A percentile compares a stretch with the other conserved stretches of the same genome.
These are phyloP conservation scores for Plotosus lineatus DNA, from an alignment of 2,113 vertebrate genomes.

Conservation along the genomic window DNA sequence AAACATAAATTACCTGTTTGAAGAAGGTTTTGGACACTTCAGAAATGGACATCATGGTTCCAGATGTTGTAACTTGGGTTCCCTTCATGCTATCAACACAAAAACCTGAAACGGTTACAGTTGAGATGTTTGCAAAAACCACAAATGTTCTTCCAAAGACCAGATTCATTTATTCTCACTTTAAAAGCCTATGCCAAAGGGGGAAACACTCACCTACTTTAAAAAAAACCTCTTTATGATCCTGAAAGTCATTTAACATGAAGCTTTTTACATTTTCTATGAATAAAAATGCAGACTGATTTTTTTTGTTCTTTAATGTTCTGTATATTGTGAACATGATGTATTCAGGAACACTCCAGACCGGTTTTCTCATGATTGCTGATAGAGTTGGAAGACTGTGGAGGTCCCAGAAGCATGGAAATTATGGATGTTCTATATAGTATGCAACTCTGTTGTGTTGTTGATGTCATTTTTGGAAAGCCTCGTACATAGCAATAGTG, in stretches of 20 bases:
- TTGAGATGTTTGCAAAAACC: not conserved
- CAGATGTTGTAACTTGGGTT: constrained; percentile 22
- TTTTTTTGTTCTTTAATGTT: not conserved
- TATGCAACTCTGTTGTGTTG: not conserved
- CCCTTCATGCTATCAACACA: not conserved
- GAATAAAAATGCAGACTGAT: not conserved
- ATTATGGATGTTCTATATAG: not conserved
- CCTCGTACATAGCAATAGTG: not conserved
- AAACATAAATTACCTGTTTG: constrained; percentile 19
- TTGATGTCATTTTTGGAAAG: not conserved
- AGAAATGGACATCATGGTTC: not conserved
- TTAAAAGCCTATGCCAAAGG: not conserved
- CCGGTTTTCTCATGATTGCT: not conserved
- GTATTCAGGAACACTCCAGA: not conserved
- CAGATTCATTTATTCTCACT: not conserved
- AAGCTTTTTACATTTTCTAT: not conserved
- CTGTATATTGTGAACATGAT: not conserved
- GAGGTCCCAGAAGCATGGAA: not conserved
- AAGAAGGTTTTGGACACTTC: not conserved
- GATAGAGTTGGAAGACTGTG: not conserved
- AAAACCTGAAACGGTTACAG: constrained; percentile 12
- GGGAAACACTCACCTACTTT: not conserved
- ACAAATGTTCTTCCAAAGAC: constrained; percentile 2
- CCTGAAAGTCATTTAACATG: not conserved
- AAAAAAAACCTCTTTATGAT: not conserved